A percentile compares a stretch with the other conserved stretches of the same genome.
Conservation (phyloP, 2,113 vertebrate genomes). For the Clarias magur region DNA sequence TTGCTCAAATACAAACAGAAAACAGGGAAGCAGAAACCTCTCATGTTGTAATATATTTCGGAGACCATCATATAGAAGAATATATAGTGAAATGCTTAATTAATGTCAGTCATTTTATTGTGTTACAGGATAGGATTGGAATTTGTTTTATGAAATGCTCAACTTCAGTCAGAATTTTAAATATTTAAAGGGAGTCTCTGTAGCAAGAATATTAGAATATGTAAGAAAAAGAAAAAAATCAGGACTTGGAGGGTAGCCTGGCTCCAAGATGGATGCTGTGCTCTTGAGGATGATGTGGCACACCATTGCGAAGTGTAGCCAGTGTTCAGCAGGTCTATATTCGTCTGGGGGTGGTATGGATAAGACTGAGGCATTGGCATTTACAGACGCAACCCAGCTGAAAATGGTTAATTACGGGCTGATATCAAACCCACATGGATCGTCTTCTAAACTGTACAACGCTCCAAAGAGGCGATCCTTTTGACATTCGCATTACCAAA, state of each 20-base stretch:
- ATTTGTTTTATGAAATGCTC: background rate
- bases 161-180: background rate
- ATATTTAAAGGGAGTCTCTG: constrained; percentile 4
- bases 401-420: constrained; percentile 47
- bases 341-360: constrained; percentile 1
- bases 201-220: constrained; percentile 4
- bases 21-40: background rate
- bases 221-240: background rate
- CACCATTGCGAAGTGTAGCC: background rate
- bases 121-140: background rate
- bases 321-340: constrained; percentile 13
- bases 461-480: constrained; percentile 26
- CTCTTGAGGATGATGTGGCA: constrained; percentile 18
- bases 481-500: constrained; percentile 22
- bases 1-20: constrained; percentile 14
- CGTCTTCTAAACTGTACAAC: constrained; percentile 28
- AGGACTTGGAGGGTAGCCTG: background rate
- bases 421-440: constrained; percentile 30
- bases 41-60: constrained; percentile 4
- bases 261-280: background rate
- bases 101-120: background rate
- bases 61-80: background rate
- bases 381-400: constrained; percentile 37
- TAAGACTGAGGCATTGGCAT: constrained; percentile 39
- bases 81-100: constrained; percentile 2